Percentiles rank a stretch among this genome's conserved stretches.
These are phyloP conservation scores for Propithecus deckenii DNA, from an alignment of 2,797 vertebrate species.

Conservation along the genomic window DNA sequence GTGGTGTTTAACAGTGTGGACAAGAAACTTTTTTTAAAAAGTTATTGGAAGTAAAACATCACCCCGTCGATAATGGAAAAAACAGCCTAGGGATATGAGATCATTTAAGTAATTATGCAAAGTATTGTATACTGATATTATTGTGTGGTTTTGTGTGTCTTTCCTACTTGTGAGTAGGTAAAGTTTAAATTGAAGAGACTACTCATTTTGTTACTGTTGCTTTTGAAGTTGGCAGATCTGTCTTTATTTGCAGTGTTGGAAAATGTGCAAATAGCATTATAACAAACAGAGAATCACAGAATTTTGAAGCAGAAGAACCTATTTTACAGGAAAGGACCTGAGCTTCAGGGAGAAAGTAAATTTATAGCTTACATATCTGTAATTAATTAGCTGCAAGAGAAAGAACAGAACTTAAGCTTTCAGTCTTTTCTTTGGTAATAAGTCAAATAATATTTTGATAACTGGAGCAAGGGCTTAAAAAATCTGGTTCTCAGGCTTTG, in stretches of 20 bases:
- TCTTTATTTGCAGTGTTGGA: neutral
- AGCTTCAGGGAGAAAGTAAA: neutral
- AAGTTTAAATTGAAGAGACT: neutral
- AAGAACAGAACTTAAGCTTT: neutral
- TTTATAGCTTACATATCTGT: neutral
- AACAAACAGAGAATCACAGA: neutral
- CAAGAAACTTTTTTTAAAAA: conserved; percentile 61
- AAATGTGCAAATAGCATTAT: neutral
- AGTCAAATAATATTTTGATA: neutral
- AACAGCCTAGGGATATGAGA: conserved; percentile 21
- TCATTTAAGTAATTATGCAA: conserved; percentile 49
- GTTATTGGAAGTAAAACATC: conserved; percentile 65
- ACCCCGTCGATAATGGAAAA: conserved; percentile 15
- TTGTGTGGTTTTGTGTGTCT: conserved; percentile 55
- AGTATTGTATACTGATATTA: neutral
- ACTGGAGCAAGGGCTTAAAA: neutral
- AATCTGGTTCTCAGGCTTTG: neutral
- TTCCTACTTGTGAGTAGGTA: neutral
- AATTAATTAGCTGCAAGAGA: neutral
- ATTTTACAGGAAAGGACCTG: neutral
- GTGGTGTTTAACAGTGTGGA: conserved; percentile 57
- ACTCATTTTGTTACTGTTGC: neutral
- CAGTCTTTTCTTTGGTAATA: neutral
- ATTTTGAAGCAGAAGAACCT: neutral
- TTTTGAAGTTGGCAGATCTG: neutral